Base-by-base conservation (phyloP, 2,888 invertebrate species). In the Melanotus villosus region DNA sequence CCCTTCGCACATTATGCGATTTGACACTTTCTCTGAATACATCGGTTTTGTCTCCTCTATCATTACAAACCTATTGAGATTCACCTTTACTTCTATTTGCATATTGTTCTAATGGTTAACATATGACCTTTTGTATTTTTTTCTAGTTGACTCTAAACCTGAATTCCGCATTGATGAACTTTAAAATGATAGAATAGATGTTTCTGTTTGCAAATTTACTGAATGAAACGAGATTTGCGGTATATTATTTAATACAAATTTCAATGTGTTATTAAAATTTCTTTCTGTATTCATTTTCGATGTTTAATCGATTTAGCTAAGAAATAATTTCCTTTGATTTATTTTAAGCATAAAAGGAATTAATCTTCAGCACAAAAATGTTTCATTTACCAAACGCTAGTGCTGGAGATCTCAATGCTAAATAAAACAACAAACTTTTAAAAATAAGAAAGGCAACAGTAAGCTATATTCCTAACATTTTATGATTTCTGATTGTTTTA, bases 11-110 rank as follows among this genome's bases (percentile, higher is more conserved):
- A 57, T 56, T 64, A 64, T 56, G 54, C 56, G 41, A 56, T 54
- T 64, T 64, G 64, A 64, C 64, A 64, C 64, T 64, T 64, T 64
- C 64, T 64, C 64, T 32, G n/a, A 12, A n/a, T 50, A 10, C 14
- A 7, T 26, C 41, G 38, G 26, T 38, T 45, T 47, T 65, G 32
- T 45, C 43, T 56, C 23, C 34, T 56, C 32, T 47, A n/a, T 57
- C 56, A 45, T 65, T 47, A 23, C 57, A n/a, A 21, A 21, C n/a
- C 9, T 50, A 34, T 23, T n/a, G 26, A 65, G 45, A 65, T 65
- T 57, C 57, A 65, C 57, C 65, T 65, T 57, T 65, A 60, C 34
- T 50, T 34, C 21, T 47, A 50, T 50, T 50, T 26, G 50, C 50
- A 50, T 50, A 50, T 26, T 14, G 50, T 50, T 50, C 26, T 50